A percentile compares a stretch with the other conserved stretches of the same genome.
phyloP scores from a whole-genome alignment of 2,797 vertebrate genomes.

The Pangasius krempfi region DNA sequence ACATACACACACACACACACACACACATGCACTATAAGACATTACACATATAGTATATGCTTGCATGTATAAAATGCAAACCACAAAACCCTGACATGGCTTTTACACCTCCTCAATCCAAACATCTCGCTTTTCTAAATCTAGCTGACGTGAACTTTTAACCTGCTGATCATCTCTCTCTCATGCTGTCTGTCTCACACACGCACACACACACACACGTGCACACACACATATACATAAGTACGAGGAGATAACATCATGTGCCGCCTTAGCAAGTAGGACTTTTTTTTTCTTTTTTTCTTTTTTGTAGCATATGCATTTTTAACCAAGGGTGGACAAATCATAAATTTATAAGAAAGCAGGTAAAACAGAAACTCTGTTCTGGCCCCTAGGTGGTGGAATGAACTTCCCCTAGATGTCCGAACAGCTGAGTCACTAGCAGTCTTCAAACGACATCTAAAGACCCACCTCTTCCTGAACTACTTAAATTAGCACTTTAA shows the following conservation, averaged over 20 bases:
- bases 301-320: background rate
- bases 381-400: too few species aligned
- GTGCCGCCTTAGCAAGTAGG: too few species aligned
- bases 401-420: too few species aligned
- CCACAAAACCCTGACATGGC: background rate
- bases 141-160: constrained; percentile 31
- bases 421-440: too few species aligned
- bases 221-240: background rate
- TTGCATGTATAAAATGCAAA: background rate
- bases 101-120: background rate
- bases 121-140: background rate
- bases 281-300: too few species aligned
- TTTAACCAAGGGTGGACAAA: background rate
- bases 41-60: constrained; percentile 29
- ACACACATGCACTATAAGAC: constrained; percentile 28
- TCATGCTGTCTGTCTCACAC: constrained; percentile 16
- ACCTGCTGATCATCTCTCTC: constrained; percentile 25
- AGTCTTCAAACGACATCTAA: too few species aligned
- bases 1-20: constrained; percentile 23
- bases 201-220: background rate
- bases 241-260: background rate
- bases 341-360: background rate
- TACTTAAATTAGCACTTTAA: too few species aligned
- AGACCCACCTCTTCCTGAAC: too few species aligned
- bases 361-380: too few species aligned